Evolutionary conservation across 1,140 invertebrate genomes (phyloP).

Genomic region (Papilio helenus): DNA sequence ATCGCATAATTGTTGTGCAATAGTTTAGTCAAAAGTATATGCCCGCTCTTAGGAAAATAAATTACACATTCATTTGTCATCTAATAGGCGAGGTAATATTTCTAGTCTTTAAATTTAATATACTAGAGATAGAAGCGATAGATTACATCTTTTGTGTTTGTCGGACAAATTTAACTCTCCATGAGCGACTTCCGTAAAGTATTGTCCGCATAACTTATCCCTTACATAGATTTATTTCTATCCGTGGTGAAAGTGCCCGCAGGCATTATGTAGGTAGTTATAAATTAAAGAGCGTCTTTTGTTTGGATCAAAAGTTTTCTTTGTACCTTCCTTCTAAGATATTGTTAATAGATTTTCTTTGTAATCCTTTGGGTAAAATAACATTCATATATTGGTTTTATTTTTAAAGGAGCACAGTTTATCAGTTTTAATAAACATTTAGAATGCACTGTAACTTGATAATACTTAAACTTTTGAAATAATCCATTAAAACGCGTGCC

Average conservation of each 20-base stretch:
- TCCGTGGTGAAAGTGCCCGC: not conserved
- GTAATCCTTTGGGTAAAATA: not conserved
- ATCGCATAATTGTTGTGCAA: no score
- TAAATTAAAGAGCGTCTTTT: slow-evolving; percentile 13
- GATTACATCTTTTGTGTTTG: slow-evolving; percentile 62
- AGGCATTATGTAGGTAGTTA: slow-evolving; percentile 22
- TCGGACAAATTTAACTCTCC: slow-evolving; percentile 53
- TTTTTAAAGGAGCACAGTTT: not conserved
- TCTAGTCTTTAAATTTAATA: not conserved
- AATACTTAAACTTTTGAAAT: no score
- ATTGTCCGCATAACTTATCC: slow-evolving; percentile 63
- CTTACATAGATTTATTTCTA: slow-evolving; percentile 59
- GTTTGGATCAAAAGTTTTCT: not conserved
- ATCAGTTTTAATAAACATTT: no score
- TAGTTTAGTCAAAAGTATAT: no score
- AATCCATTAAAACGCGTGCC: no score
- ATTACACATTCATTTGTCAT: no score
- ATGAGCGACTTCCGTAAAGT: slow-evolving; percentile 58
- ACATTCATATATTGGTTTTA: not conserved
- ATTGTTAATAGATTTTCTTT: slow-evolving; percentile 15
- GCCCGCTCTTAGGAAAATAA: no score
- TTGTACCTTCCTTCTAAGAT: not conserved
- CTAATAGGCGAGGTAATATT: no score
- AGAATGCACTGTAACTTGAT: no score
- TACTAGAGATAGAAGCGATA: slow-evolving; percentile 16